These are phyloP conservation scores for Aramus guarauna DNA, from an alignment of 2,113 vertebrate species.

Conservation along the genomic window DNA sequence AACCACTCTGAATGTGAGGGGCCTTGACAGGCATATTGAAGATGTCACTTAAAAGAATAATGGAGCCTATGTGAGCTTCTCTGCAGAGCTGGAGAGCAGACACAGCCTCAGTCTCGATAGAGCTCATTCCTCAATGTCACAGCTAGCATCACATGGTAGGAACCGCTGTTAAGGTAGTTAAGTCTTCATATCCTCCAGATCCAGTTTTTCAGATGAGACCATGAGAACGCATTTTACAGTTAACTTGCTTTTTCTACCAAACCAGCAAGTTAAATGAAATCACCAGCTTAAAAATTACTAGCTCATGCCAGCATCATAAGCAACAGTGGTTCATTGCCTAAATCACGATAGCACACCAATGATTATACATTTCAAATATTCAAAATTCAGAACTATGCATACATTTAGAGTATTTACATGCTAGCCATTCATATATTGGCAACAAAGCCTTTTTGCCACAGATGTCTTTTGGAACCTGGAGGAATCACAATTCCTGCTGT, in stretches of 20 bases:
- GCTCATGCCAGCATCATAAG: background rate
- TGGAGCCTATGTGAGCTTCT: background rate
- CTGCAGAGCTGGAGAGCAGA: background rate
- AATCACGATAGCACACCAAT: background rate
- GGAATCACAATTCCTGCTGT: background rate
- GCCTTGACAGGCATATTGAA: background rate
- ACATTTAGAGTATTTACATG: background rate
- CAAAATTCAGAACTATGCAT: background rate
- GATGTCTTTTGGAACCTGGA: background rate
- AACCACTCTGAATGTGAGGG: background rate
- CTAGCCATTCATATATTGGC: background rate
- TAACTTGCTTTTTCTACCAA: background rate
- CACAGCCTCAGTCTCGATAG: rapidly evolving
- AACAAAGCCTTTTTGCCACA: background rate
- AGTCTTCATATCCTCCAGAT: background rate
- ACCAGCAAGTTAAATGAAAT: background rate
- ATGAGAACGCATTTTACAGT: background rate
- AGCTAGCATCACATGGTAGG: background rate
- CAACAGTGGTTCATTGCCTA: background rate
- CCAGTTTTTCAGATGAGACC: background rate
- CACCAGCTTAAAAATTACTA: background rate
- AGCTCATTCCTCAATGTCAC: background rate
- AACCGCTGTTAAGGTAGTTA: background rate
- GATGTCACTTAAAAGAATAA: background rate
- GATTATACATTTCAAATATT: background rate